These are phyloP conservation scores for Pseudorhiza aurosa DNA, from an alignment of 30 jellyfish, hydroid and myxozoan genomes.

Conservation along the genomic window DNA sequence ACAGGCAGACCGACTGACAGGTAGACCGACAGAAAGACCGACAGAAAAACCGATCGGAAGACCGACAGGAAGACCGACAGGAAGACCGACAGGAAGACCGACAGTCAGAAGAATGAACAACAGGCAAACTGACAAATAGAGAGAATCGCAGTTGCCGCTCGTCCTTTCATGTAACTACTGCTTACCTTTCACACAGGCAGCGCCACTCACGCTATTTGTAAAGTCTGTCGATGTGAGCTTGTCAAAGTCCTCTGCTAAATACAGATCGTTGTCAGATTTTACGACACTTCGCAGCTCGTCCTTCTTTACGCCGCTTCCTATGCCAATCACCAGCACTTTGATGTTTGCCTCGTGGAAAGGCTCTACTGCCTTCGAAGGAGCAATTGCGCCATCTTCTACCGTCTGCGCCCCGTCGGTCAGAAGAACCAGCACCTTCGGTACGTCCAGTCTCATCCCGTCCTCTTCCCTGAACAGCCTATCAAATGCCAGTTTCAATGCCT, in stretches of 20 bases:
- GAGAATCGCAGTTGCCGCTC: no score
- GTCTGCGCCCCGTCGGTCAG: constrained; percentile 69
- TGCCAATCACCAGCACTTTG: constrained; percentile 58
- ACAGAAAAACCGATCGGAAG: no score
- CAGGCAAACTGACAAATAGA: no score
- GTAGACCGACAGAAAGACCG: no score
- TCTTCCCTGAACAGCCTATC: constrained; percentile 41
- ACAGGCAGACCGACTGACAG: no score
- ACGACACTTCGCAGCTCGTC: constrained; percentile 36
- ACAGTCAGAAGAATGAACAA: no score
- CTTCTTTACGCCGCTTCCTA: constrained; percentile 35
- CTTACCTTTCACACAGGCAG: constrained; percentile 70
- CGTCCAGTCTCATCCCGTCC: constrained; percentile 63
- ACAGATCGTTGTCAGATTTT: constrained; percentile 34
- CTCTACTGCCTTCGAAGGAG: constrained; percentile 37
- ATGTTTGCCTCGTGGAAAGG: constrained; percentile 56
- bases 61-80: no score
- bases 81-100: no score
- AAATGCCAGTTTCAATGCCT: constrained; percentile 41
- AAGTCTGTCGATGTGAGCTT: constrained; percentile 36
- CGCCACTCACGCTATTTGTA: constrained; percentile 8
- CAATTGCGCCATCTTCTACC: constrained; percentile 18
- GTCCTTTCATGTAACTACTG: background rate
- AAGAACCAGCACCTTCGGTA: constrained; percentile 55
- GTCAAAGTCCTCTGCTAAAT: constrained; percentile 35